These are phyloP conservation scores for Coleophora deauratella DNA, from an alignment of 2,888 invertebrate genomes.

Conservation along the genomic window DNA sequence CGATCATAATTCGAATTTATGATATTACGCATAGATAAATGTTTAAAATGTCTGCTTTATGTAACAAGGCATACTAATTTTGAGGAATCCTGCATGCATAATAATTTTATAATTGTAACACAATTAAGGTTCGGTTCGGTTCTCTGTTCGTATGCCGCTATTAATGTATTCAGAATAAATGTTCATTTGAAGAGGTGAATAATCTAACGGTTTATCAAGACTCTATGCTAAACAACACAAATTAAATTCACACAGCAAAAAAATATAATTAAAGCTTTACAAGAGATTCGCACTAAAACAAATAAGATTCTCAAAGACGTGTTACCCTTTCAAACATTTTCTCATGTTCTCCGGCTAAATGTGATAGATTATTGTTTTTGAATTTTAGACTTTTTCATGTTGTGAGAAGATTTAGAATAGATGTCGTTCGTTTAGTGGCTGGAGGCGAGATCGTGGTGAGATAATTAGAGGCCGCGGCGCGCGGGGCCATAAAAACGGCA, in stretches of 20 bases:
- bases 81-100: too few relatives aligned
- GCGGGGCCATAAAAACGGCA: slow-evolving; percentile 74
- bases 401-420: slow-evolving; percentile 23
- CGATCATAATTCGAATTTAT: slow-evolving; percentile 66
- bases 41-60: slow-evolving; percentile 31
- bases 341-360: slow-evolving; percentile 55
- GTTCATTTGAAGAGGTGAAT: too few relatives aligned
- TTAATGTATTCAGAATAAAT: too few relatives aligned
- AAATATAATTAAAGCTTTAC: slow-evolving; percentile 35
- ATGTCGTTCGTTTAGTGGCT: slow-evolving; percentile 29
- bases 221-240: slow-evolving; percentile 34
- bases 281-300: slow-evolving; percentile 55
- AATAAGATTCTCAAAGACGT: slow-evolving; percentile 63
- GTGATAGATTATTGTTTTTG: slow-evolving; percentile 17
- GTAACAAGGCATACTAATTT: too few relatives aligned
- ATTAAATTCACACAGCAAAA: slow-evolving; percentile 49
- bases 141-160: too few relatives aligned
- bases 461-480: slow-evolving; percentile 72
- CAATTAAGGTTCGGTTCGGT: too few relatives aligned
- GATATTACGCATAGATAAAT: slow-evolving; percentile 52
- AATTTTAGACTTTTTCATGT: slow-evolving; percentile 23
- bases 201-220: too few relatives aligned
- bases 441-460: slow-evolving; percentile 67
- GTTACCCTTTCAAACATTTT: slow-evolving; percentile 60
- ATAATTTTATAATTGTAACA: too few relatives aligned